Conservation (phyloP, 92 coral and sea anemone species). For the Bergia puertoricense region DNA sequence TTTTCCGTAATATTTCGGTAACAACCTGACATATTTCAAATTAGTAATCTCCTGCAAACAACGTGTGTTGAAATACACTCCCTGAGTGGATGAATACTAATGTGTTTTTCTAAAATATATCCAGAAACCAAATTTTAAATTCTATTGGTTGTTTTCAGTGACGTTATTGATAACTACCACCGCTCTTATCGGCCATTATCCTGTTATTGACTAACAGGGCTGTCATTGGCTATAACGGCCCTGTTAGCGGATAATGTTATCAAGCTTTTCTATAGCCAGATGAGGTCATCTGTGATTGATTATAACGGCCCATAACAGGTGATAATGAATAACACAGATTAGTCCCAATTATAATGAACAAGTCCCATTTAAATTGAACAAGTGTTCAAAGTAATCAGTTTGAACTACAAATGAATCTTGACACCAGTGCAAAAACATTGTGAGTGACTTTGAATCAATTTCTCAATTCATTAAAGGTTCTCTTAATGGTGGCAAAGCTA, state of each 20-base stretch:
- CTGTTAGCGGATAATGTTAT: conserved; percentile 23
- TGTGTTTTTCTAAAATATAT: background rate
- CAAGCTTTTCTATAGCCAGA: background rate
- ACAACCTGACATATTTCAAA: background rate
- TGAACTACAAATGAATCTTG: no score
- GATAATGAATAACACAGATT: conserved; percentile 19
- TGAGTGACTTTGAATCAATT: no score
- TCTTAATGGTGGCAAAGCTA: no score
- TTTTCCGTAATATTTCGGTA: background rate
- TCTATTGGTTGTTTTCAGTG: background rate
- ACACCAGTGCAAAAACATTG: no score
- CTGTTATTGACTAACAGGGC: conserved; percentile 28
- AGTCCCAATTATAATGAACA: conserved; percentile 28
- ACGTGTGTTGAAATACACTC: conserved; percentile 6
- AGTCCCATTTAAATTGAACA: conserved; percentile 28
- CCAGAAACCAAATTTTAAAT: conserved; percentile 6
- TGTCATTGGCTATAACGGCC: conserved; percentile 5
- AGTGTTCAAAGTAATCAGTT: background rate
- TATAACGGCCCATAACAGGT: conserved; percentile 4
- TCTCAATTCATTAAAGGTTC: no score
- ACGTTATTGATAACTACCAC: background rate
- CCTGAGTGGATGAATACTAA: conserved; percentile 6
- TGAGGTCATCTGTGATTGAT: conserved; percentile 16
- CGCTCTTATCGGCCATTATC: conserved; percentile 3
- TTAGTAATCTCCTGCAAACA: background rate